Percentiles rank a stretch among this genome's conserved stretches.
phyloP scores from a whole-genome alignment of 2,888 invertebrate genomes.

The Mythimna ferrago region DNA sequence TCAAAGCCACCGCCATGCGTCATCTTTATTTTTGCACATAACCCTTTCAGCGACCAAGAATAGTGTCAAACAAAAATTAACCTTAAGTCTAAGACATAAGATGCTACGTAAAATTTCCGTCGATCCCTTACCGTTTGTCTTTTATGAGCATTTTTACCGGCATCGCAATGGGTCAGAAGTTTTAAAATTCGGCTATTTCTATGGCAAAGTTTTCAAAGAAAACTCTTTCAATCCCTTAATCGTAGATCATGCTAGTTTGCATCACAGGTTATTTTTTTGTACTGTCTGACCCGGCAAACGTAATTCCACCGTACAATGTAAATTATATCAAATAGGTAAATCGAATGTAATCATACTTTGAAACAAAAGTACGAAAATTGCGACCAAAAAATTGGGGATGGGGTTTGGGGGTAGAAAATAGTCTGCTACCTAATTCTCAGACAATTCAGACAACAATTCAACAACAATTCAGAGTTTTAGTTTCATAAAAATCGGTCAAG shows the following conservation, averaged over 20 bases:
- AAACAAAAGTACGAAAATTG: no score
- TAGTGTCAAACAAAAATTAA: slow-evolving; percentile 17
- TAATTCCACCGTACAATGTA: no score
- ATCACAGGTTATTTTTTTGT: no score
- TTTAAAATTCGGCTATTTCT: slow-evolving; percentile 30
- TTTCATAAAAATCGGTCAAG: no score
- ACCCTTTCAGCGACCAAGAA: slow-evolving; percentile 14
- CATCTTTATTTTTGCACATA: slow-evolving; percentile 37
- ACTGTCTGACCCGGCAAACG: no score
- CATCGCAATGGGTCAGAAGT: slow-evolving; percentile 20
- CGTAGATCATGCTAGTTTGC: background rate
- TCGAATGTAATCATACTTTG: no score
- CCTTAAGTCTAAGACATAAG: slow-evolving; percentile 25
- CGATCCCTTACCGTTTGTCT: slow-evolving; percentile 28
- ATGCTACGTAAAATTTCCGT: background rate
- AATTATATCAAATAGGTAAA: no score
- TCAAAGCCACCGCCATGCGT: slow-evolving; percentile 23
- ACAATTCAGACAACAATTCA: no score
- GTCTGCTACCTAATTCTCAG: no score
- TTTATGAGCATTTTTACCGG: slow-evolving; percentile 44
- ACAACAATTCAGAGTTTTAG: no score
- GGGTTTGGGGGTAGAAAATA: no score
- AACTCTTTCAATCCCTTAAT: background rate
- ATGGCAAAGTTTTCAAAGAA: slow-evolving; percentile 22
- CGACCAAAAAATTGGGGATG: no score